Base-by-base conservation (phyloP, 2,888 invertebrate genomes). In the Dastarcus helophoroides region DNA sequence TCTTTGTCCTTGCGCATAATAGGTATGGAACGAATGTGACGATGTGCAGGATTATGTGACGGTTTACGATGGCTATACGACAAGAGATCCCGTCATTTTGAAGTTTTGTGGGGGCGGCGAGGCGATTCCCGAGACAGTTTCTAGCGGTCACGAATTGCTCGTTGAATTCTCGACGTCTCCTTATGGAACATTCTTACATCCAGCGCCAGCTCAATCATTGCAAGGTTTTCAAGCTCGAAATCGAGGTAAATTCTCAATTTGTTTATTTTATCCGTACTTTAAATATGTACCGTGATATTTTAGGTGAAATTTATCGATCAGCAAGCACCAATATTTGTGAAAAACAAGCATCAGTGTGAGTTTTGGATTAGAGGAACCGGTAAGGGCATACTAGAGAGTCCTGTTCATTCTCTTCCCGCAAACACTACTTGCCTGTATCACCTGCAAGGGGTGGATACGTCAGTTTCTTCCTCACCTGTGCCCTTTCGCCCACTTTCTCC, bases 51-150 rank as follows among this genome's bases (percentile, higher is more conserved):
- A 86, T 63, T 86, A 84, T 64, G 84, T 88, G 44, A 85, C 84
- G 16, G 77, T 86, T 30, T 88, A 86, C 61, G 86, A 88, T 53
- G 86, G 86, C 21, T 85, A 86, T 55, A 86, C 86, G 43, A 86
- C 85, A 22, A 69, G 85, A 48, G 86, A 88, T 61, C 85, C 89
- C 11, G 77, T 88, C 41, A 76, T 90, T 50, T 65, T 89, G 45
- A 84, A 85, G 64, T 90, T 90, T 63, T 90, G 90, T 53, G 86
- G 88, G 5, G 86, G 88, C 25, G 86, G 86, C 19, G 83, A 86
- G 50, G 73, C 83, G 3, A 80, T 89, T 31, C 88, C 89, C 7
- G 79, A 82, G 53, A 79, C 88, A 16, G 76, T 83, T 44, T 86
- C 86, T 41, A 88, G 86, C 54, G 85, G 88, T 0, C 83, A 85